Evolutionary conservation across 2,113 vertebrate genomes (phyloP).

Genomic region (Leptosomus discolor): DNA sequence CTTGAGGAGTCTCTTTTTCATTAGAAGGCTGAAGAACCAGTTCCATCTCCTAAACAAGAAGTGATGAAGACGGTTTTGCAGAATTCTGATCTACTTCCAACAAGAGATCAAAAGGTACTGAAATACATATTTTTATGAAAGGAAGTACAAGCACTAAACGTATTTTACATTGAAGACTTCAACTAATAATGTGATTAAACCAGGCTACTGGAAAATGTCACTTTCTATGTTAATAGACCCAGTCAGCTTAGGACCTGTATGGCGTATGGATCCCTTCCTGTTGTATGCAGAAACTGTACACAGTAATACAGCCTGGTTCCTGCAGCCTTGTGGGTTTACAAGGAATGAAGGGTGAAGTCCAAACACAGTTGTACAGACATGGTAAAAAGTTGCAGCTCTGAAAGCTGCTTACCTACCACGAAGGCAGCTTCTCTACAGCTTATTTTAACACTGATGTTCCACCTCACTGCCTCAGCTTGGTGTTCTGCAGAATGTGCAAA

Average conservation of each 20-base stretch:
- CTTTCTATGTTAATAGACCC: neutral
- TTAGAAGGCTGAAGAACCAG: conserved; percentile 60
- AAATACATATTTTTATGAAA: neutral
- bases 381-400: neutral
- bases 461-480: neutral
- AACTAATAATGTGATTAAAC: neutral
- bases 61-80: neutral
- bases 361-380: neutral
- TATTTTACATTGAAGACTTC: neutral
- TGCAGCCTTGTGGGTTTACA: neutral
- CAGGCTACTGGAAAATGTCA: neutral
- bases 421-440: neutral
- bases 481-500: neutral
- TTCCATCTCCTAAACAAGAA: conserved; percentile 51
- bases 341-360: neutral
- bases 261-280: neutral
- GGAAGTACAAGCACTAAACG: neutral
- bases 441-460: rapidly evolving
- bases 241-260: neutral
- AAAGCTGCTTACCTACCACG: neutral
- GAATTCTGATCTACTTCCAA: conserved; percentile 15
- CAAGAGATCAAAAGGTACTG: conserved; percentile 75
- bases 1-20: neutral
- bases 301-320: rapidly evolving
- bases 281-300: neutral